phyloP scores from a whole-genome alignment of 2,797 vertebrate species.

The Rhinoraja longicauda region DNA sequence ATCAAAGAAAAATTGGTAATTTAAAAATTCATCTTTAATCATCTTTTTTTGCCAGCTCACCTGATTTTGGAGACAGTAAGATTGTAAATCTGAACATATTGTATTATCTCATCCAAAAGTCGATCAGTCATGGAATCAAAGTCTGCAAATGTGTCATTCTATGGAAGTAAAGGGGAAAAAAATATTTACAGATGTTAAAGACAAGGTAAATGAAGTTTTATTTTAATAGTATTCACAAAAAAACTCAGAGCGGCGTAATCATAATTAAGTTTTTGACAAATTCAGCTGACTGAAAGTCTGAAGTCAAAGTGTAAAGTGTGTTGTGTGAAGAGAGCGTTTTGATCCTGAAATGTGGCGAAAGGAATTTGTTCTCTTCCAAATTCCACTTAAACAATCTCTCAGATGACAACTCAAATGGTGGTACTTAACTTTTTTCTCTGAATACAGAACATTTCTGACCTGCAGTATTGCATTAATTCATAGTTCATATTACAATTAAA shows the following conservation, averaged over 20 bases:
- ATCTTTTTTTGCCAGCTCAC: slow-evolving; percentile 55
- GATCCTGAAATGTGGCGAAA: not conserved
- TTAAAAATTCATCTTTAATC: not conserved
- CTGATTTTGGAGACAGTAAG: slow-evolving; percentile 94
- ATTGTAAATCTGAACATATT: slow-evolving; percentile 97
- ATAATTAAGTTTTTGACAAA: not conserved
- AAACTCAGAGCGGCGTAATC: not conserved
- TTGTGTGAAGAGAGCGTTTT: not conserved
- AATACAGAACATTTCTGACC: not conserved
- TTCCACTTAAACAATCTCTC: not conserved
- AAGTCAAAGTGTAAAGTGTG: not conserved
- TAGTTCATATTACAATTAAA: not conserved
- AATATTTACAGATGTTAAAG: not conserved
- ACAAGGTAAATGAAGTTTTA: not conserved
- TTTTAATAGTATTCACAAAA: not conserved
- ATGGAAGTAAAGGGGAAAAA: slow-evolving; percentile 50
- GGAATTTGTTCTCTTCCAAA: not conserved
- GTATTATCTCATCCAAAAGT: slow-evolving; percentile 94
- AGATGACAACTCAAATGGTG: not conserved
- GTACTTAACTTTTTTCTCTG: not conserved
- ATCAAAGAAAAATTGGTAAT: not conserved
- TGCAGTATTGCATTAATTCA: not conserved
- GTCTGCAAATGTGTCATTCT: slow-evolving; percentile 99
- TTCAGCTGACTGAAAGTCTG: not conserved
- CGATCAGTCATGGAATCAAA: slow-evolving; percentile 98